A percentile compares a stretch with the other conserved stretches of the same genome.
Conservation (phyloP, 2,888 invertebrate genomes). For the Cheilosia soror region DNA sequence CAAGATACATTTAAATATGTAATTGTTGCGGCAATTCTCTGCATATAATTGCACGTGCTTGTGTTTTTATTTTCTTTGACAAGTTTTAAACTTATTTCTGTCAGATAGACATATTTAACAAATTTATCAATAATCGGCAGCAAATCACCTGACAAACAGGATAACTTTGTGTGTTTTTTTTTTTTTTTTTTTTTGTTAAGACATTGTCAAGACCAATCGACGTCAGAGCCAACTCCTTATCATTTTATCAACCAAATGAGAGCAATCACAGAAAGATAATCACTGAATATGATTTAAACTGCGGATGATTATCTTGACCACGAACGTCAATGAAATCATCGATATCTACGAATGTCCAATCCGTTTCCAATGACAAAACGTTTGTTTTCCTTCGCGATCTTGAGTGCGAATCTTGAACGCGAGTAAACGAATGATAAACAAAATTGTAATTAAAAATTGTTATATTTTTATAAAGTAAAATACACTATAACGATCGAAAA, state of each 20-base stretch:
- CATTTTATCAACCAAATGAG: background rate
- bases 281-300: background rate
- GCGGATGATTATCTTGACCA: background rate
- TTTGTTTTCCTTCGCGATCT: background rate
- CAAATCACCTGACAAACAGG: background rate
- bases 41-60: too few relatives aligned
- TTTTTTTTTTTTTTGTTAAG: background rate
- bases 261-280: slow-evolving; percentile 8
- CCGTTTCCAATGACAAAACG: background rate
- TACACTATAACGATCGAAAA: too few relatives aligned
- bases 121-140: background rate
- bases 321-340: background rate
- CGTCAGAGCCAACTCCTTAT: background rate
- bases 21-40: too few relatives aligned
- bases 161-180: background rate
- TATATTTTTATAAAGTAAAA: background rate
- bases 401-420: background rate
- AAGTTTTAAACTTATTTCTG: too few relatives aligned
- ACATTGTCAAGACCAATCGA: background rate
- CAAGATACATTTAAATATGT: too few relatives aligned
- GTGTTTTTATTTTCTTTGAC: too few relatives aligned
- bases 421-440: background rate
- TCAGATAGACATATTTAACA: too few relatives aligned
- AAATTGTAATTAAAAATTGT: background rate
- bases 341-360: background rate